Evolutionary conservation across 2,888 invertebrate species (phyloP), one percentile per base, ranked within the genome.

Genomic region (Lysandra coridon): DNA sequence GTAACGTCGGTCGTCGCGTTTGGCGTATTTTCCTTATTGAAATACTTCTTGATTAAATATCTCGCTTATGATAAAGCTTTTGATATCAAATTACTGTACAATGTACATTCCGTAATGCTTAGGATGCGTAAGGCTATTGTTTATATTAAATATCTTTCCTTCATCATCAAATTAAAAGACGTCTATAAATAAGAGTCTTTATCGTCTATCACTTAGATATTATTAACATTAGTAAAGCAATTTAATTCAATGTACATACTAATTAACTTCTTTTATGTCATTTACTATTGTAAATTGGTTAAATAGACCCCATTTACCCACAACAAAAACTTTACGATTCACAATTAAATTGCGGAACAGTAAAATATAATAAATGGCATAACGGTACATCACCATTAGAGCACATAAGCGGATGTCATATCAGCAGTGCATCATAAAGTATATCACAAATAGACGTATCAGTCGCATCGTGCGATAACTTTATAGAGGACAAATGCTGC

Each of bases 1-100:
- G 57, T 17, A 57, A 57, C 78, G 83, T 80, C 82, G 40, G 40
- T 40, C 40, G 40, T 40, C 40, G 81, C 82, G 49, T 49, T 75
- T 30, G 30, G 33, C 57, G 57, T 76, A 57, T 76, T 76, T 57
- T 57, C 76, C 17, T 76, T 76, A 76, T 76, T 76, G 49, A 76
- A 76, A 76, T 76, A 57, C 74, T 74, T 74, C 74, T 69, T 69
- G 69, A 69, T 37, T 33, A 69, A 69, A 69, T 33, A 69, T 69
- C 69, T 69, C 37, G 69, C 69, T 69, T 69, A 69, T 69, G 33
- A 69, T 69, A 69, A 69, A 69, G 69, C 69, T 69, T 69, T 37
- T 69, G 69, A 69, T 33, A 69, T 69, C 14, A 69, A 69, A 69
- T 69, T 69, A 69, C 12, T 37, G 69, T 37, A 33, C 69, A 69